phyloP scores from a whole-genome alignment of 1,140 invertebrate genomes.

The Apis cerana region DNA sequence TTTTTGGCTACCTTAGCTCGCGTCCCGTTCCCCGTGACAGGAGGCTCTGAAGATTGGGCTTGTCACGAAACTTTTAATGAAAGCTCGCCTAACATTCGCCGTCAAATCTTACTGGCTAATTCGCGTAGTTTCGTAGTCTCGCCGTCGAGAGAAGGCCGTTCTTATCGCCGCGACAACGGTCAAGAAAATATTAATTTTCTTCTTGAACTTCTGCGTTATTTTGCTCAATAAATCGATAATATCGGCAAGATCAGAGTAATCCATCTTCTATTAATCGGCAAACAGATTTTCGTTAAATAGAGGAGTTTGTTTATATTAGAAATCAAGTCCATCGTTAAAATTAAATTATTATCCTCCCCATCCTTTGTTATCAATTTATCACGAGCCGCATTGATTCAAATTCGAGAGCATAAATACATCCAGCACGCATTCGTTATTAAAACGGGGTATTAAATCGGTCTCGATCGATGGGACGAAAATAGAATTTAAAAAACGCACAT shows the following conservation, averaged over 20 bases:
- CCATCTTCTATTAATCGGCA: too few relatives aligned
- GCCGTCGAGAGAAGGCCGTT: not conserved
- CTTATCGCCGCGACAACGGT: not conserved
- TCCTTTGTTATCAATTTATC: too few relatives aligned
- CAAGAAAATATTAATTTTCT: slow-evolving; percentile 1
- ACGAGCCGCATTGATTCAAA: not conserved
- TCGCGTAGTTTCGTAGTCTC: slow-evolving; percentile 29
- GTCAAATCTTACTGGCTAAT: slow-evolving; percentile 59
- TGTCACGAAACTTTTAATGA: slow-evolving; percentile 65
- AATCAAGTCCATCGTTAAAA: too few relatives aligned
- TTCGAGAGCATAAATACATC: too few relatives aligned
- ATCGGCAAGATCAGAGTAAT: too few relatives aligned
- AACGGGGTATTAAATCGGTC: not conserved
- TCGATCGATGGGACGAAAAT: not conserved
- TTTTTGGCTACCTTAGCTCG: slow-evolving; percentile 41
- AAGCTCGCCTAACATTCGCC: slow-evolving; percentile 29
- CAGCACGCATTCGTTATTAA: not conserved
- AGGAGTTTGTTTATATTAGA: too few relatives aligned
- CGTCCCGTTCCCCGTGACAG: slow-evolving; percentile 29
- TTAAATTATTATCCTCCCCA: too few relatives aligned
- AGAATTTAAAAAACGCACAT: too few relatives aligned
- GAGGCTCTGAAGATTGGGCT: slow-evolving; percentile 40
- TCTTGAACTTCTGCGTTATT: too few relatives aligned
- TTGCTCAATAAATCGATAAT: too few relatives aligned
- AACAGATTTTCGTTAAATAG: too few relatives aligned